Percentiles rank a stretch among this genome's conserved stretches.
Conservation (phyloP, 2,113 vertebrate genomes). For the Ursus arctos region DNA sequence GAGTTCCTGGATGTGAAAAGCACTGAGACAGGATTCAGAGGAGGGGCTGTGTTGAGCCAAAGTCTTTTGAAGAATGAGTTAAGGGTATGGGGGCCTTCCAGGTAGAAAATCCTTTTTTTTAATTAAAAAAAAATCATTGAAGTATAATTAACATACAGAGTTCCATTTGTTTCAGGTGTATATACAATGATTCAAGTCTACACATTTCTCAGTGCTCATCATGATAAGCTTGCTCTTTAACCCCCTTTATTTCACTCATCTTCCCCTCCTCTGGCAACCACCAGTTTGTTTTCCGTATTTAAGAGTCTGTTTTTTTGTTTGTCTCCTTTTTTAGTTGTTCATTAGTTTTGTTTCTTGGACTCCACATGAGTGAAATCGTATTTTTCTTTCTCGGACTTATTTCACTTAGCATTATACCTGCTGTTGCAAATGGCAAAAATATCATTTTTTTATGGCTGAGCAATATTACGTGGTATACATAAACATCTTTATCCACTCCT, state of each 20-base stretch:
- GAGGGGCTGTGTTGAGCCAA: not conserved
- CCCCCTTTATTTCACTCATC: not conserved
- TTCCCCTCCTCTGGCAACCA: not conserved
- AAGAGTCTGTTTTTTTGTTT: not conserved
- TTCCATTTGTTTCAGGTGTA: not conserved
- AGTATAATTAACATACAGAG: not conserved
- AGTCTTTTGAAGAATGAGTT: not conserved
- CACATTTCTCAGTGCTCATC: not conserved
- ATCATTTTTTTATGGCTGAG: not conserved
- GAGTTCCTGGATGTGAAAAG: not conserved
- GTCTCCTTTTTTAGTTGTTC: not conserved
- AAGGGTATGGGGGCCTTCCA: not conserved
- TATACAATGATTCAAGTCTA: not conserved
- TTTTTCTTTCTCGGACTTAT: not conserved
- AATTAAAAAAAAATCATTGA: not conserved
- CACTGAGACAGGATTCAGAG: not conserved
- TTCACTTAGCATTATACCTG: not conserved
- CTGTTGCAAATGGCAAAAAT: not conserved
- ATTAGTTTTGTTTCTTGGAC: not conserved
- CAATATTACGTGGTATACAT: not conserved
- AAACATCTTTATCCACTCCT: not conserved
- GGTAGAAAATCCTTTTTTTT: not conserved
- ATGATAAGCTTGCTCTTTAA: not conserved
- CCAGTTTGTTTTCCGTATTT: not conserved
- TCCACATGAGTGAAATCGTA: not conserved